These are phyloP conservation scores for Neodiprion fabricii DNA, from an alignment of 1,140 invertebrate genomes.

Conservation along the genomic window DNA sequence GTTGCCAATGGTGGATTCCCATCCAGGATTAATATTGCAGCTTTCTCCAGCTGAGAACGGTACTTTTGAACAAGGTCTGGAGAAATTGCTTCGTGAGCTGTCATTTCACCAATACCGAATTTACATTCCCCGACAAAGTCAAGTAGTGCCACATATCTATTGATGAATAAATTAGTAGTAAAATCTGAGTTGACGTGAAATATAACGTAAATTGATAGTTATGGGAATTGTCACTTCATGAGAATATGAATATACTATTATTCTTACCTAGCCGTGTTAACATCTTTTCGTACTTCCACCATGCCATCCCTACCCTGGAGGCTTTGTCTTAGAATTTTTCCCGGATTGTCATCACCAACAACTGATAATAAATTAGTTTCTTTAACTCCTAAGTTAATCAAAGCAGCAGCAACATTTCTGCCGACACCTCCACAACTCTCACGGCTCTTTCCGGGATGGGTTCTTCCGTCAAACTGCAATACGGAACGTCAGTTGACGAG, in stretches of 20 bases:
- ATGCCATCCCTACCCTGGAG: slow-evolving; percentile 51
- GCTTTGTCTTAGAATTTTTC: slow-evolving; percentile 60
- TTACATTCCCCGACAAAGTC: slow-evolving; percentile 77
- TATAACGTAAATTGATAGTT: not conserved
- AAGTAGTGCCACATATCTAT: slow-evolving; percentile 76
- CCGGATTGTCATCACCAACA: slow-evolving; percentile 74
- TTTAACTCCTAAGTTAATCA: slow-evolving; percentile 72
- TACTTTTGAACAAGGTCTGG: slow-evolving; percentile 64
- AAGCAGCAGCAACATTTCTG: slow-evolving; percentile 87
- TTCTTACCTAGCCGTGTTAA: slow-evolving; percentile 53
- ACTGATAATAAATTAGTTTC: slow-evolving; percentile 78
- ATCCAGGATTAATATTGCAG: slow-evolving; percentile 81
- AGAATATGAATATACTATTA: slow-evolving; percentile 14
- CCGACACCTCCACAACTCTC: slow-evolving; percentile 85
- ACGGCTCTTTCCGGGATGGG: slow-evolving; percentile 70
- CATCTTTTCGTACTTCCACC: slow-evolving; percentile 45
- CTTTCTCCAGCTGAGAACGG: slow-evolving; percentile 49
- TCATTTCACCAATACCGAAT: slow-evolving; percentile 85
- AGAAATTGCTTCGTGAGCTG: slow-evolving; percentile 76
- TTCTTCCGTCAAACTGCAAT: slow-evolving; percentile 78
- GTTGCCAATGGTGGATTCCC: slow-evolving; percentile 76
- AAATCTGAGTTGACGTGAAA: not conserved
- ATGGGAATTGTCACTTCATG: not conserved
- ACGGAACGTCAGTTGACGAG: not conserved
- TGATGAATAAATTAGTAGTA: not conserved